Percentiles rank a stretch among this genome's conserved stretches.
phyloP scores from a whole-genome alignment of 2,113 vertebrate species.

The Rhineura floridana region DNA sequence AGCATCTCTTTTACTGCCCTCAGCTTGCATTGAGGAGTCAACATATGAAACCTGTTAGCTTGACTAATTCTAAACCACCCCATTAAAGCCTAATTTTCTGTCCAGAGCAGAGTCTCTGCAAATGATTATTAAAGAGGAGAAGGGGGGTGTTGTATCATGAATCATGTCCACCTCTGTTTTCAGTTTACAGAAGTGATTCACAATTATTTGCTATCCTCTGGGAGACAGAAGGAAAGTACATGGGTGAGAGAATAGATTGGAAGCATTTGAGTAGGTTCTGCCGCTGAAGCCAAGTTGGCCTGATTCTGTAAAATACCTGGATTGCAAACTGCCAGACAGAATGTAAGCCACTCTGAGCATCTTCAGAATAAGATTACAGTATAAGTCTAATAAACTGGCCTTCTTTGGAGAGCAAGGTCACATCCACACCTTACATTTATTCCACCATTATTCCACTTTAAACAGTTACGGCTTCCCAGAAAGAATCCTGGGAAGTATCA shows the following conservation, averaged over 20 bases:
- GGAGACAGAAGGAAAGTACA: no score
- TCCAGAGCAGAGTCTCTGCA: not conserved
- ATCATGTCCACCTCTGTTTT: not conserved
- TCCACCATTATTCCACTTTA: no score
- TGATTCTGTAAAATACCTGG: not conserved
- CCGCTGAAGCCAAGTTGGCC: not conserved
- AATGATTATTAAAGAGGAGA: not conserved
- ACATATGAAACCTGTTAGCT: slow-evolving; percentile 22
- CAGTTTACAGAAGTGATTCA: not conserved
- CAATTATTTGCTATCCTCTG: not conserved
- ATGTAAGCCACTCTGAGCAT: not conserved
- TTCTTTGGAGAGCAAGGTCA: not conserved
- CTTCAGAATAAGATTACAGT: not conserved
- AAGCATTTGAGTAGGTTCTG: not conserved
- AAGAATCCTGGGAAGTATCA: no score
- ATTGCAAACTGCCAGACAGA: not conserved
- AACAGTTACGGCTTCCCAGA: no score
- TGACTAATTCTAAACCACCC: slow-evolving; percentile 9
- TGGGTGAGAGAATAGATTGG: not conserved
- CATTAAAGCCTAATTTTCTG: not conserved
- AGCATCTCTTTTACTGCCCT: slow-evolving; percentile 16
- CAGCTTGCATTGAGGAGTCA: not conserved
- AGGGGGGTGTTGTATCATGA: not conserved
- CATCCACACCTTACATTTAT: no score
- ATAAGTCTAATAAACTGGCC: not conserved